Base-by-base conservation (phyloP, 2,888 invertebrate species). In the Drosophila stalkeri region DNA sequence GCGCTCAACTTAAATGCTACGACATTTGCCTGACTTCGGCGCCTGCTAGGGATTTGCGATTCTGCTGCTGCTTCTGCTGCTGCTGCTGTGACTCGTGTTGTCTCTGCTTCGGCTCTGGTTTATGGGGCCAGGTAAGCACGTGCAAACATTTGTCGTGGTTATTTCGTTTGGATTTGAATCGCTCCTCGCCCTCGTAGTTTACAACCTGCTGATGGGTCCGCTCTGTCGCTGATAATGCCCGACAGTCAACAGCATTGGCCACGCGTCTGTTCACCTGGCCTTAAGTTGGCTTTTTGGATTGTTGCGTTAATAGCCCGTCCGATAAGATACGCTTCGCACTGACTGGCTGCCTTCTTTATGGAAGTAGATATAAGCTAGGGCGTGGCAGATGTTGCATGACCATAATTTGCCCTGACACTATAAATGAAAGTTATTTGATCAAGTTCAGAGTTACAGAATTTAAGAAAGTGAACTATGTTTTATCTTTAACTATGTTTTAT, bases 131-230 rank as follows among this genome's bases (percentile, higher is more conserved):
- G 85, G 88, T 88, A 88, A 85, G 88, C 86, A 85, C 88, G 85
- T 85, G 89, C 85, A 83, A 88, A 77, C 85, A 85, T 85, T 85
- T 85, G 88, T 85, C 88, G 85, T 85, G 88, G 85, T 79, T 88
- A 86, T 88, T 88, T 86, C 81, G 83, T 86, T 85, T 79, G 85
- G 88, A 85, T 85, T 88, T 88, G 86, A 86, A 85, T 88, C 88
- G 88, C 61, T 49, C 61, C 64, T 69, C 64, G 52, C 47, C 67
- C 64, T 59, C 70, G 79, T 85, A 85, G 88, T 86, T 85, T 85
- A 85, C 89, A 86, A 68, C 88, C 86, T 72, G 72, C 75, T 82
- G 83, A 79, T 81, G 86, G 81, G 63, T 66, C 72, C 57, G 63
- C 47, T 52, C 86, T 72, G 71, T 63, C 57, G 66, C 84, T 79